Conservation (phyloP, 2,888 invertebrate species). For the Sthenelais limicola region DNA sequence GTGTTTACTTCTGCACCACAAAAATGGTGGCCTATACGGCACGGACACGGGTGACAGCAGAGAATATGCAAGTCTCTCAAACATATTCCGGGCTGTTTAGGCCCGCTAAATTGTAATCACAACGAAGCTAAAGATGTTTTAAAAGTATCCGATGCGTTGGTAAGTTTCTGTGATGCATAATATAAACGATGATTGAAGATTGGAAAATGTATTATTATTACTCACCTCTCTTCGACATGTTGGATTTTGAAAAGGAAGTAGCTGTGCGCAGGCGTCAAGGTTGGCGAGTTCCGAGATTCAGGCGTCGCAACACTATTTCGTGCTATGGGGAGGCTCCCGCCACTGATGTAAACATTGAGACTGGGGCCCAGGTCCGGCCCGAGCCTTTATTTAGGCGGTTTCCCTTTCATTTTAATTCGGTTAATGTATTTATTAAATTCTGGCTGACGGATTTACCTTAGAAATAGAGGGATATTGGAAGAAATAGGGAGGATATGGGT, state of each 20-base stretch:
- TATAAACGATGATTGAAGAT: slow-evolving; percentile 16
- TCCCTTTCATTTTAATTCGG: too few relatives aligned
- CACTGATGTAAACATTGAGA: too few relatives aligned
- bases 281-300: background rate
- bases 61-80: background rate
- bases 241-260: slow-evolving; percentile 50
- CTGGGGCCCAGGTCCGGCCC: too few relatives aligned
- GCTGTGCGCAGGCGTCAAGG: slow-evolving; percentile 33
- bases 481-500: too few relatives aligned
- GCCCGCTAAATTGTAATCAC: too few relatives aligned
- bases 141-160: background rate
- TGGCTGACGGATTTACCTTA: too few relatives aligned
- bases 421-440: too few relatives aligned
- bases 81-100: background rate
- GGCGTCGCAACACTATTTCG: slow-evolving; percentile 11
- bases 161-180: background rate
- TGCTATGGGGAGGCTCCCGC: too few relatives aligned
- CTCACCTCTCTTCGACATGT: slow-evolving; percentile 69
- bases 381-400: too few relatives aligned
- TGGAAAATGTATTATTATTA: background rate
- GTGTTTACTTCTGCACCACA: too few relatives aligned
- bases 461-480: too few relatives aligned
- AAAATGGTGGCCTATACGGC: too few relatives aligned
- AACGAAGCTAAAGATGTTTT: background rate
- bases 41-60: background rate